Base-by-base conservation (phyloP, 2,888 invertebrate species). In the Chorisops tibialis region DNA sequence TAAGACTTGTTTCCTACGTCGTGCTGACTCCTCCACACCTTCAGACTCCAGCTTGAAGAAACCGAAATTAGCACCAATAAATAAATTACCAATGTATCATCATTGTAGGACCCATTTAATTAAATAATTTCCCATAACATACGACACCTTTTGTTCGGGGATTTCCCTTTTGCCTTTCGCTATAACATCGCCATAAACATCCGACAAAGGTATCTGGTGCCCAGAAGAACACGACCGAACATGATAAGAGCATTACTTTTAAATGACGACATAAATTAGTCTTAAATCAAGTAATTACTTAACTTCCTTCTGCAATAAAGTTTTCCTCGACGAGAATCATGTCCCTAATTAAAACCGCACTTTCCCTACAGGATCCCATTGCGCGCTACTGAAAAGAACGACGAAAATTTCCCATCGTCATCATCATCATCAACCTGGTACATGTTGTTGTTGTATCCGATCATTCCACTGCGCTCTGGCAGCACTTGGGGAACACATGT, bases 201-300 rank as follows among this genome's bases (percentile, higher is more conserved):
- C 37, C 14, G 48, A 21, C 48, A 6, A 59, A 48, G 38, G 45
- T 58, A 38, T 30, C 30, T 2, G 5, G 30, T 30, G 30, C 30
- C 30, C 30, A 30, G 30, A 45, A 35, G 35, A 48, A 48, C 59
- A 51, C 18, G 41, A 38, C 62, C 54, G 52, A 63, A 65, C 65
- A 63, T 48, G 65, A 65, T 65, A 63, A 65, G 54, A 58, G 65
- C 62, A 65, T 65, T 65, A 65, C 65, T 61, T 63, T 58, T 63
- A 65, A 65, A 65, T 63, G 62, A 63, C 61, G 47, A 22, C 56
- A 62, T 65, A 65, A 65, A 63, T 65, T 65, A 63, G 65, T 65
- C 56, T 63, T 65, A 65, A 65, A 65, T 65, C 62, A 65, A 63
- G 63, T 63, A 65, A 65, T 65, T 65, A 65, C 65, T 65, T 65